phyloP scores from a whole-genome alignment of 1,140 invertebrate species.

The Gonatopus flavifemur region DNA sequence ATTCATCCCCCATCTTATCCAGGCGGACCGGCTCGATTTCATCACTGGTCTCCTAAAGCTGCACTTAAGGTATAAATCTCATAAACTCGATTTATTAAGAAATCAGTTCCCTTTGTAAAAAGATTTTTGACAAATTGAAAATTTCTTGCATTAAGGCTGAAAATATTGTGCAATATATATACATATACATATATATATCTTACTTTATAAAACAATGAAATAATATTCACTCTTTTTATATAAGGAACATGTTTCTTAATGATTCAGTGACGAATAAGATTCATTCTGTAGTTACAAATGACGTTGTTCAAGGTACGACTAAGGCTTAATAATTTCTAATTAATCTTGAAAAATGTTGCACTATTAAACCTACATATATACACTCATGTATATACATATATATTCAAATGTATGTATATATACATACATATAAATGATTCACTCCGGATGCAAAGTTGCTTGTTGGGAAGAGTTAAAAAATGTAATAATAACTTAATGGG shows the following conservation, averaged over 20 bases:
- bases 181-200: conserved; percentile 5
- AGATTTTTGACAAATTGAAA: conserved; percentile 9
- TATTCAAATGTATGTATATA: neutral
- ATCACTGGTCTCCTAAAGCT: conserved; percentile 53
- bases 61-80: conserved; percentile 54
- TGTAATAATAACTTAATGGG: conserved; percentile 18
- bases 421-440: conserved; percentile 35
- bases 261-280: conserved; percentile 30
- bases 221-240: conserved; percentile 20
- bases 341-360: conserved; percentile 42
- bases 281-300: conserved; percentile 40
- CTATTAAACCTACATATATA: conserved; percentile 38
- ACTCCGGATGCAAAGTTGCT: conserved; percentile 50
- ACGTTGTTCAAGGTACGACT: conserved; percentile 41
- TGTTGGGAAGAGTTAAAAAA: conserved; percentile 21
- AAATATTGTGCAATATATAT: conserved; percentile 11
- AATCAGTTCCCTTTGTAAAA: conserved; percentile 36
- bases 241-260: conserved; percentile 27
- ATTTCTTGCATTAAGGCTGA: conserved; percentile 15
- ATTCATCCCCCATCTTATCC: conserved; percentile 45
- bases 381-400: conserved; percentile 9
- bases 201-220: conserved; percentile 18
- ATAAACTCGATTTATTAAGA: conserved; percentile 21
- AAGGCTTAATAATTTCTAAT: conserved; percentile 49
- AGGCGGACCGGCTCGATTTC: conserved; percentile 48